phyloP scores from a whole-genome alignment of 2,113 vertebrate genomes.

The Irena cyanogastra region DNA sequence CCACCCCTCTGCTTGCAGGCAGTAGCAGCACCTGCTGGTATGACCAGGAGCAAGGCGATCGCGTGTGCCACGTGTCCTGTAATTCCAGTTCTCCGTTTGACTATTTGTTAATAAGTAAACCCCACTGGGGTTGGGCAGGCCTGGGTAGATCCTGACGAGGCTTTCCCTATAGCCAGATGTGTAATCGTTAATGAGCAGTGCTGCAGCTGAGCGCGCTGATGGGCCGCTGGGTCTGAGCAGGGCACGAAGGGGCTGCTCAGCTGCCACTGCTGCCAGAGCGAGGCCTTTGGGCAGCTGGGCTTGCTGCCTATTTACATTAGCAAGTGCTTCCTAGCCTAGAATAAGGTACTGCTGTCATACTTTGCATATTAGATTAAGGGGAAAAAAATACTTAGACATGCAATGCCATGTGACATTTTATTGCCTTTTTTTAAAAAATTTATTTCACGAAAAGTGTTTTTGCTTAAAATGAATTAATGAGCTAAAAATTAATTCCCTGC shows the following conservation, averaged over 20 bases:
- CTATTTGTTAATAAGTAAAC: conserved; percentile 58
- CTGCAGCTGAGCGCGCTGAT: fast-evolving
- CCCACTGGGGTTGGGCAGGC: neutral
- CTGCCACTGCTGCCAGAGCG: fast-evolving
- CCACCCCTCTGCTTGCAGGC: neutral
- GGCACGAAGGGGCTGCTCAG: neutral
- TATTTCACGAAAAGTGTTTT: too few species aligned
- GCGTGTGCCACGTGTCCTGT: neutral
- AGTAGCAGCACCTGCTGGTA: fast-evolving
- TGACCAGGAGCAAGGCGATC: neutral
- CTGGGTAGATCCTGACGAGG: neutral
- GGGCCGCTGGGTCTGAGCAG: neutral
- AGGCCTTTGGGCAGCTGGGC: neutral
- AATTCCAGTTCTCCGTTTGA: neutral
- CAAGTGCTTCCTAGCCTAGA: neutral
- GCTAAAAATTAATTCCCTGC: neutral
- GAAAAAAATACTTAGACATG: neutral
- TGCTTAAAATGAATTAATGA: neutral
- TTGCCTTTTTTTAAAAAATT: neutral
- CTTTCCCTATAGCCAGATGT: neutral
- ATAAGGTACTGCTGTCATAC: neutral
- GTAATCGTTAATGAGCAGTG: neutral
- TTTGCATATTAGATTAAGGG: neutral
- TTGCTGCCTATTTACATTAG: neutral
- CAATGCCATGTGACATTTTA: neutral